A percentile compares a stretch with the other conserved stretches of the same genome.
Conservation (phyloP, 2,888 invertebrate genomes). For the Leptopilina myrica region DNA sequence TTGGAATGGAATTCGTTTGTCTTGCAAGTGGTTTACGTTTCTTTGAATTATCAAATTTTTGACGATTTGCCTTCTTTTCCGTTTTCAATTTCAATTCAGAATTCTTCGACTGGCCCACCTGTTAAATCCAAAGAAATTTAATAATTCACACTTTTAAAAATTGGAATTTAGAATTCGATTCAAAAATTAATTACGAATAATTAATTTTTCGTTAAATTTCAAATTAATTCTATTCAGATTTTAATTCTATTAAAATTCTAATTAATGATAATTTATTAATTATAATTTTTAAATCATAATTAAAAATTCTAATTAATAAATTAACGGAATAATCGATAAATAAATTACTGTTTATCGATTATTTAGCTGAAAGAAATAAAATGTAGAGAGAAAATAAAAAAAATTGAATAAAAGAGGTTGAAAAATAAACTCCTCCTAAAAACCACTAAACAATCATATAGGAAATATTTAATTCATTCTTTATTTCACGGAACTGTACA, state of each 20-base stretch:
- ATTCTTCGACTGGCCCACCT: slow-evolving; percentile 60
- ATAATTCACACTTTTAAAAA: slow-evolving; percentile 8
- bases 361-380: no score
- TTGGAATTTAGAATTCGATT: not conserved
- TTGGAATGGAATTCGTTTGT: slow-evolving; percentile 52
- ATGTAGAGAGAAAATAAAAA: no score
- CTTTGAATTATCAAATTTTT: slow-evolving; percentile 57
- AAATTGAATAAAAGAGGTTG: not conserved
- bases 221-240: no score
- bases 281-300: no score
- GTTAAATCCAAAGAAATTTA: slow-evolving; percentile 45
- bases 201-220: no score
- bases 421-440: not conserved
- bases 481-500: slow-evolving; percentile 40
- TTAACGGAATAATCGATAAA: no score
- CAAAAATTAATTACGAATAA: no score
- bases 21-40: slow-evolving; percentile 61
- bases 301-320: no score
- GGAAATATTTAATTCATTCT: slow-evolving; percentile 41
- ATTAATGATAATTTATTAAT: no score
- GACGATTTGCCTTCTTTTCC: slow-evolving; percentile 61
- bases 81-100: slow-evolving; percentile 56
- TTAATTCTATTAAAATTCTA: no score
- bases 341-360: no score
- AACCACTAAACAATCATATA: slow-evolving; percentile 21